Evolutionary conservation across 1,140 invertebrate species (phyloP).

Genomic region (Papilio xuthus): DNA sequence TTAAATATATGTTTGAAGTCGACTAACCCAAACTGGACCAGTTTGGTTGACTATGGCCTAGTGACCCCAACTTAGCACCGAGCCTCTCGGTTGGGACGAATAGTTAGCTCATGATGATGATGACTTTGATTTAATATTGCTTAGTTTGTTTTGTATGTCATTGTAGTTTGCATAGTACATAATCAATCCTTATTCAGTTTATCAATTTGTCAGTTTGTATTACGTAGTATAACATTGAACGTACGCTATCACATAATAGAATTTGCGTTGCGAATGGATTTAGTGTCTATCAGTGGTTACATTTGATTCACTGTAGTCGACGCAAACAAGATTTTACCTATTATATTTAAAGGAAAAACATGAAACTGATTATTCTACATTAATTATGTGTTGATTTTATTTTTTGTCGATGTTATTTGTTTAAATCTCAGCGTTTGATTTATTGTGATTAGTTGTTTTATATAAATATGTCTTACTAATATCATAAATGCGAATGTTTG

Average conservation of each 20-base stretch:
- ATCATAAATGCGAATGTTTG: too few relatives aligned
- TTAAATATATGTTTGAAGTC: too few relatives aligned
- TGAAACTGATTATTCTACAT: not conserved
- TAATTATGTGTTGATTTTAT: not conserved
- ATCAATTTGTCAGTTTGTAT: conserved; percentile 36
- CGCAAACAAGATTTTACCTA: conserved; percentile 25
- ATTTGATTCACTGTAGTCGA: conserved; percentile 24
- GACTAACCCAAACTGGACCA: too few relatives aligned
- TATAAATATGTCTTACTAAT: too few relatives aligned
- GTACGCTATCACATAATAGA: conserved; percentile 30
- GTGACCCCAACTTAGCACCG: too few relatives aligned
- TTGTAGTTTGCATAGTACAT: not conserved
- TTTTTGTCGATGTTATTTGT: not conserved
- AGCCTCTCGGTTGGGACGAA: too few relatives aligned
- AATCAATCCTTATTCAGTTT: conserved; percentile 5
- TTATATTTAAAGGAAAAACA: not conserved
- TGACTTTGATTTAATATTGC: not conserved
- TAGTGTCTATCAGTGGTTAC: conserved; percentile 28
- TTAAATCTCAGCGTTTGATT: not conserved
- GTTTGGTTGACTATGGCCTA: too few relatives aligned
- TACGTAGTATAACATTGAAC: conserved; percentile 31
- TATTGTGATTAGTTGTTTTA: not conserved
- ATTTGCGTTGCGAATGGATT: conserved; percentile 37
- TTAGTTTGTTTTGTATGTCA: not conserved
- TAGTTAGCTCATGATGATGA: too few relatives aligned